Evolutionary conservation across 2,797 vertebrate genomes (phyloP).

Genomic region (Gallirallus australis): DNA sequence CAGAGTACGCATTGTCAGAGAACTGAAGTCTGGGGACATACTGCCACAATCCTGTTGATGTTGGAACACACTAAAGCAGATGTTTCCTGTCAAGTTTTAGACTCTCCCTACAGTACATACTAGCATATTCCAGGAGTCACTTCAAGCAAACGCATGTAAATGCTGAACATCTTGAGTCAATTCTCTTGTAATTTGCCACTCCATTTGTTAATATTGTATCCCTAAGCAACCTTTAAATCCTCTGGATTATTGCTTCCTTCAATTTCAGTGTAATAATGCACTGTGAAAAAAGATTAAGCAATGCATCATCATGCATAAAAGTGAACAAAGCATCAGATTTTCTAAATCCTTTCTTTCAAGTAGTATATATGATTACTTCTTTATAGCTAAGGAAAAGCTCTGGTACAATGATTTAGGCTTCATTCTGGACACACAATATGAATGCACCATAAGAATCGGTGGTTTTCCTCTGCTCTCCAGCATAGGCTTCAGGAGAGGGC

Average conservation of each 20-base stretch:
- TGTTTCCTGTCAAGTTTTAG: constrained; percentile 78
- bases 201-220: background rate
- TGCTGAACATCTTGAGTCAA: constrained; percentile 4
- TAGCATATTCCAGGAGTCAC: constrained; percentile 26
- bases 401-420: background rate
- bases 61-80: constrained; percentile 77
- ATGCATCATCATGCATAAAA: background rate
- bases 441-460: background rate
- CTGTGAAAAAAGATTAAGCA: background rate
- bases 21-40: constrained; percentile 3
- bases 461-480: background rate
- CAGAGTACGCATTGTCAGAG: background rate
- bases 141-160: constrained; percentile 24
- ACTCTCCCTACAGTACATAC: constrained; percentile 29
- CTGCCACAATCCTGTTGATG: constrained; percentile 69
- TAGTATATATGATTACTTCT: background rate
- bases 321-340: background rate
- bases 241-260: background rate
- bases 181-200: constrained; percentile 5
- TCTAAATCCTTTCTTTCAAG: background rate
- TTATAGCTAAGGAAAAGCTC: background rate
- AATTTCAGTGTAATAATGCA: background rate
- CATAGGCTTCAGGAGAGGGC: background rate
- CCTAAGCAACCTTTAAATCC: background rate
- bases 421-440: background rate